Conservation (phyloP, 2,797 vertebrate species). For the Bryconaethiops microstoma region DNA sequence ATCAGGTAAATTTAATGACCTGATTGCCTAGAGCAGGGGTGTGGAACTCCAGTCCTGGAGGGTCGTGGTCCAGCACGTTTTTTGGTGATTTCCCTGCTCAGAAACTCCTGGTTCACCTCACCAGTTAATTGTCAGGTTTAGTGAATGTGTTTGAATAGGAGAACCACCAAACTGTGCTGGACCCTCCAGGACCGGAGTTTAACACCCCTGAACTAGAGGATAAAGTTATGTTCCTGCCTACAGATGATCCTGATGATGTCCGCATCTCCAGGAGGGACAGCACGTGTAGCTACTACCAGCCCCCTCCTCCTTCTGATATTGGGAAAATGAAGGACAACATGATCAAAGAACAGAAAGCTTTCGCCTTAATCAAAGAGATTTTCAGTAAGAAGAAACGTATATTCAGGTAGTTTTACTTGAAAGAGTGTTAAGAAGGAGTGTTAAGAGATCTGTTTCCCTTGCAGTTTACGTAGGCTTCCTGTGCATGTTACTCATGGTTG, state of each 20-base stretch:
- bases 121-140: too few species aligned
- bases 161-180: too few species aligned
- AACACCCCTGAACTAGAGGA: slow-evolving; percentile 89
- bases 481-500: slow-evolving; percentile 93
- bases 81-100: neutral
- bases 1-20: neutral
- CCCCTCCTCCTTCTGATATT: slow-evolving; percentile 84
- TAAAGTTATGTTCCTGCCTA: slow-evolving; percentile 1
- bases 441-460: slow-evolving; percentile 54
- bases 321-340: slow-evolving; percentile 85
- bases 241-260: slow-evolving; percentile 78
- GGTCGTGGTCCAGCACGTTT: too few species aligned
- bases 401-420: neutral
- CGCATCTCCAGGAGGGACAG: slow-evolving; percentile 82
- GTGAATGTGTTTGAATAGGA: too few species aligned
- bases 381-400: slow-evolving; percentile 74
- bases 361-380: slow-evolving; percentile 88
- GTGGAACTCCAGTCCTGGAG: too few species aligned
- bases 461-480: slow-evolving; percentile 90
- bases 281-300: slow-evolving; percentile 83
- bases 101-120: too few species aligned
- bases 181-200: neutral
- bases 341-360: slow-evolving; percentile 91
- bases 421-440: neutral
- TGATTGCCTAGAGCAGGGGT: too few species aligned